Percentiles rank a stretch among this genome's conserved stretches.
Conservation (phyloP, 2,113 vertebrate species). For the Zosterops lateralis region DNA sequence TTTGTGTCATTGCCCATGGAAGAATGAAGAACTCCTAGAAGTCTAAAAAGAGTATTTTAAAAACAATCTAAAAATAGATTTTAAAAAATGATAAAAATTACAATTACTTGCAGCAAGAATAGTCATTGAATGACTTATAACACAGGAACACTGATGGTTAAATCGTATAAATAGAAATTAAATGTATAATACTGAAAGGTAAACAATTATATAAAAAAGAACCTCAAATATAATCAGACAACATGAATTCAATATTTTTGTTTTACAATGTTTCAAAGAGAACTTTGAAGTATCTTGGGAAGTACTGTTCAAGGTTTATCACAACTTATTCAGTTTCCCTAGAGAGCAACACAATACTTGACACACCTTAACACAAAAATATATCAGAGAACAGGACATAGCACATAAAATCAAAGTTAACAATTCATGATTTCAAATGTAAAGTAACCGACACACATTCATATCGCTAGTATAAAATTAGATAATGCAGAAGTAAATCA, state of each 20-base stretch:
- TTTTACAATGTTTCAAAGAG: background rate
- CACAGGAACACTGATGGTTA: background rate
- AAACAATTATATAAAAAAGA: background rate
- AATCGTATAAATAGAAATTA: background rate
- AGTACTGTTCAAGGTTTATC: constrained; percentile 18
- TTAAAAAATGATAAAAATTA: background rate
- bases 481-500: background rate
- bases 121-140: background rate
- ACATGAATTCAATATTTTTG: background rate
- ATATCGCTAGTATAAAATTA: background rate
- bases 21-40: background rate
- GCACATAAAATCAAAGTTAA: background rate
- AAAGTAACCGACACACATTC: background rate
- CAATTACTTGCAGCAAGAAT: background rate
- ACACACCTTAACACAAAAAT: constrained; percentile 30
- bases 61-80: background rate
- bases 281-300: constrained; percentile 6
- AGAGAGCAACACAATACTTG: constrained; percentile 41
- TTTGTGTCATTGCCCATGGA: background rate
- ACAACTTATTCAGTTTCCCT: constrained; percentile 33
- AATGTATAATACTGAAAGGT: background rate
- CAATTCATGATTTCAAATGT: background rate
- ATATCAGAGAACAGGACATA: background rate
- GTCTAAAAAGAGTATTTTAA: background rate
- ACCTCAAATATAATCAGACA: background rate